Evolutionary conservation across 1,140 invertebrate species (phyloP), one percentile per base, ranked within the genome.

Genomic region (Vollenhovia emeryi): DNA sequence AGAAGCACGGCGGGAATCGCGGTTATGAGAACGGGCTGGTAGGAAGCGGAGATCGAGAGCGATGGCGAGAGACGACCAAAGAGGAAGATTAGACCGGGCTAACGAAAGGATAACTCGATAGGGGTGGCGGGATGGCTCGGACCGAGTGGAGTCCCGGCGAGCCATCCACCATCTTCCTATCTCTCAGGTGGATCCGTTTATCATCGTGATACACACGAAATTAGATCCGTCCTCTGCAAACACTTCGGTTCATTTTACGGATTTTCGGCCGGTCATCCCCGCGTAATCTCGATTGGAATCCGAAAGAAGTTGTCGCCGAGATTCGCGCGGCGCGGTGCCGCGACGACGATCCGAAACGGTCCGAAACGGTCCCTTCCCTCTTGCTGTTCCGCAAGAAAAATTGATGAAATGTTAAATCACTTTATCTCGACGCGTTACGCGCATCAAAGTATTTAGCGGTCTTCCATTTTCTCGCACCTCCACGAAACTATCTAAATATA

Each of bases 181-280:
- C 84, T 71, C 66, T 85, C 50, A 48, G 57, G 8, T 75, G 55
- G 60, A 85, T 85, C 76, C 55, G 83, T 89, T 90, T 86, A 89
- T 89, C 89, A 82, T 75, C n/a, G 45, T 52, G 69, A 52, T 79
- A 82, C 83, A 84, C 71, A 75, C 18, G 64, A 83, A 89, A 91
- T 90, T 89, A 89, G 80, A 87, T 87, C 71, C 64, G 73, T 83
- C 86, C 89, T 91, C 50, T 50, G 69, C 85, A 88, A 91, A 91
- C 80, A 87, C 84, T 86, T 87, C 71, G 60, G 50, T 84, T 88
- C 86, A 78, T 84, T 90, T 89, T 73, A 76, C 85, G 43, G 60
- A 84, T 71, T 84, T 88, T 82, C 68, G 1, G 18, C 27, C 11
- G 21, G 40, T 78, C 75, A 18, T 80, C 30, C n/a, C n/a, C 68